phyloP scores from a whole-genome alignment of 2,797 vertebrate genomes.

The Sebastes vulpes region DNA sequence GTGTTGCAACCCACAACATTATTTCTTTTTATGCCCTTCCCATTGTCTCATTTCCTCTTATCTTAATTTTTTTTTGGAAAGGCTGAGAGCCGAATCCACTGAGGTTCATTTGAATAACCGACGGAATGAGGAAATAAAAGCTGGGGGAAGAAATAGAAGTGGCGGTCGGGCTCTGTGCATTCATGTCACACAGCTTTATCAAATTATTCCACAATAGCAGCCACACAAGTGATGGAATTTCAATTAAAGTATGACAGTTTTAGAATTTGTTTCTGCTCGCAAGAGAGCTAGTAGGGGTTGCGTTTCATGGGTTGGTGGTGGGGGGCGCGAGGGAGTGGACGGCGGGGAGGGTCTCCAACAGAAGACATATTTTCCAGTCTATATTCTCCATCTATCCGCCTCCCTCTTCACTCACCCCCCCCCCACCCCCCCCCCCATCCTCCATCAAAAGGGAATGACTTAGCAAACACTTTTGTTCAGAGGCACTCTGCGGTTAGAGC shows the following conservation, averaged over 20 bases:
- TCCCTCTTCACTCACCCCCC: not conserved
- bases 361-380: slow-evolving; percentile 60
- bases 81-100: slow-evolving; percentile 58
- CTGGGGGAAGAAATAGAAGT: slow-evolving; percentile 66
- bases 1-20: slow-evolving; percentile 45
- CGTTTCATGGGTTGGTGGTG: slow-evolving; percentile 21
- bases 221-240: slow-evolving; percentile 83
- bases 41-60: slow-evolving; percentile 68
- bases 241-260: slow-evolving; percentile 84
- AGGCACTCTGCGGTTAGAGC: slow-evolving; percentile 60
- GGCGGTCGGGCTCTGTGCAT: slow-evolving; percentile 66
- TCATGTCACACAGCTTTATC: slow-evolving; percentile 80
- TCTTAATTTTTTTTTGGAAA: slow-evolving; percentile 67
- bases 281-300: slow-evolving; percentile 41
- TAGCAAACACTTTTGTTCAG: slow-evolving; percentile 64
- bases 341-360: slow-evolving; percentile 23
- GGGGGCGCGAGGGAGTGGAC: not conserved
- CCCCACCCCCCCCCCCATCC: not conserved
- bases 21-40: slow-evolving; percentile 54
- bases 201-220: slow-evolving; percentile 81
- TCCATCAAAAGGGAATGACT: slow-evolving; percentile 62
- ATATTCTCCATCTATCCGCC: slow-evolving; percentile 25
- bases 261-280: slow-evolving; percentile 73
- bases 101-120: slow-evolving; percentile 78
- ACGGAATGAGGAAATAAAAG: slow-evolving; percentile 76